Evolutionary conservation across 2,113 vertebrate species (phyloP).

Genomic region (Bujurquina vittata): DNA sequence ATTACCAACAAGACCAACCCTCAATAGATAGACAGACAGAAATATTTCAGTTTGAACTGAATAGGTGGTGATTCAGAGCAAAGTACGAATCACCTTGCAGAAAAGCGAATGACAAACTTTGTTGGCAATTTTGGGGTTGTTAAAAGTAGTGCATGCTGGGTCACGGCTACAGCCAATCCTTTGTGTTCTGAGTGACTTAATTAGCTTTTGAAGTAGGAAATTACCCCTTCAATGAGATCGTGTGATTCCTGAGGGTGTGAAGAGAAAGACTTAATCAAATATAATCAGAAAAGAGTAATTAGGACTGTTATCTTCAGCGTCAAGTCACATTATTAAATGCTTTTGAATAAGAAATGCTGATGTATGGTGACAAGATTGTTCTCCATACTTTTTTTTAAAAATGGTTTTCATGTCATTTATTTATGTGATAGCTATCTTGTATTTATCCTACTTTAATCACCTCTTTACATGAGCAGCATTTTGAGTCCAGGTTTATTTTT

Average conservation of each 20-base stretch:
- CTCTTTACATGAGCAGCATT: neutral
- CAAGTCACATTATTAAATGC: conserved; percentile 39
- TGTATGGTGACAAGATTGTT: conserved; percentile 26
- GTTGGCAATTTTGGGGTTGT: conserved; percentile 23
- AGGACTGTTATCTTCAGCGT: conserved; percentile 48
- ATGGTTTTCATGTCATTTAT: neutral
- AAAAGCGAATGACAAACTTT: conserved; percentile 24
- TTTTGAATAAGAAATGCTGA: conserved; percentile 46
- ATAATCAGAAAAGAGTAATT: conserved; percentile 68
- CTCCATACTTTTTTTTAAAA: conserved; percentile 3
- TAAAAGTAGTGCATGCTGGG: conserved; percentile 45
- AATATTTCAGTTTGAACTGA: neutral
- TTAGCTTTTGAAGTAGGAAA: conserved; percentile 75
- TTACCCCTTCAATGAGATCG: conserved; percentile 64
- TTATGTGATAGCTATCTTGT: neutral
- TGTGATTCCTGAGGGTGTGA: conserved; percentile 58
- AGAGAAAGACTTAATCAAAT: conserved; percentile 70
- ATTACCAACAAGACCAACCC: neutral
- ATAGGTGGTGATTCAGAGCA: neutral
- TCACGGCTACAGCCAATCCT: conserved; percentile 50
- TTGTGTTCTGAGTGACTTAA: conserved; percentile 74
- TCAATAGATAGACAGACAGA: neutral
- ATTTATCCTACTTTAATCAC: neutral
- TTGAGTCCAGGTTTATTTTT: neutral
- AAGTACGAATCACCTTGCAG: conserved; percentile 12